Evolutionary conservation across 2,888 invertebrate species (phyloP).

Genomic region (Synanthedon myopaeformis): DNA sequence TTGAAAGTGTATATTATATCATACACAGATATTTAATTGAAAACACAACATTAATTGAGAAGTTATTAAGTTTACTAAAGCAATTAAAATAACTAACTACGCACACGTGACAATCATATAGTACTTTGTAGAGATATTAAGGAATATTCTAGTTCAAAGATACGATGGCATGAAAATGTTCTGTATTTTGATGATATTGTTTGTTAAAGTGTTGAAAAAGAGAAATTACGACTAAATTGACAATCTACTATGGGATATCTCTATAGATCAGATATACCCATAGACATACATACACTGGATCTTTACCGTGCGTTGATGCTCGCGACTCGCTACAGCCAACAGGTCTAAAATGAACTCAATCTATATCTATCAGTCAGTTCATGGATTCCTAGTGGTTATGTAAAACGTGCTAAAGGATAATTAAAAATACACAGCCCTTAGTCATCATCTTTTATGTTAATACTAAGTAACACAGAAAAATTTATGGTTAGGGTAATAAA

Average conservation of each 20-base stretch:
- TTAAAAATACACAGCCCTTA: slow-evolving; percentile 28
- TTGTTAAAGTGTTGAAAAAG: too few relatives aligned
- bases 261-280: neutral
- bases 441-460: slow-evolving; percentile 14
- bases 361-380: slow-evolving; percentile 43
- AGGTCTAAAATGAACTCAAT: slow-evolving; percentile 52
- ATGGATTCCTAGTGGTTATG: slow-evolving; percentile 18
- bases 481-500: slow-evolving; percentile 14
- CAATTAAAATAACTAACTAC: too few relatives aligned
- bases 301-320: slow-evolving; percentile 64
- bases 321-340: slow-evolving; percentile 49
- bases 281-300: slow-evolving; percentile 15
- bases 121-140: too few relatives aligned
- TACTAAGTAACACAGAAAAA: slow-evolving; percentile 16
- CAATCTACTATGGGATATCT: too few relatives aligned
- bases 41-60: too few relatives aligned
- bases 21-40: neutral
- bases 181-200: too few relatives aligned
- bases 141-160: too few relatives aligned
- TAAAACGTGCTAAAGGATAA: slow-evolving; percentile 47
- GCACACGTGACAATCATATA: too few relatives aligned
- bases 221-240: too few relatives aligned
- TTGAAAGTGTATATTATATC: slow-evolving; percentile 1
- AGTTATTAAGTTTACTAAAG: too few relatives aligned
- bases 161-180: too few relatives aligned